Evolutionary conservation across 2,888 invertebrate species (phyloP), one percentile per base, ranked within the genome.

Genomic region (Cephalotes varians): DNA sequence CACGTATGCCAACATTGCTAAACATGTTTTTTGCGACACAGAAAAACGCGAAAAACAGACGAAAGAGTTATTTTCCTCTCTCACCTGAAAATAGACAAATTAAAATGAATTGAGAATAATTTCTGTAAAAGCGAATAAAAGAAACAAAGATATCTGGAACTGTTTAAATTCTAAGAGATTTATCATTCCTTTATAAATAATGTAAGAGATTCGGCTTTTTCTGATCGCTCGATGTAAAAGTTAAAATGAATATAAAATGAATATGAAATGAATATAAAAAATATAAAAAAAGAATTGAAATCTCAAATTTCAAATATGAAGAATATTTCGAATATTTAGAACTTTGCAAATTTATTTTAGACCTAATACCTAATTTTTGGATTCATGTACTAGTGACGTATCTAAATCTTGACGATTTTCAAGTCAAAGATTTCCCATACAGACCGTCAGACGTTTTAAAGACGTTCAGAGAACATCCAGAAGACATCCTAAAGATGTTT

Each of bases 201-300:
- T 51, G 3, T 51, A 51, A 34, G 21, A 21, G 3, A 54, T 37
- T 37, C 21, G 15, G 10, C 7, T 40, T 12, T 31, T 21, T 12
- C 7, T 18, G 4, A 51, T 25, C 34, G 31, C 0, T 10, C 37
- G 5, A 37, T 49, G 12, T 31, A 37, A 25, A 25, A 6, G 25
- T 18, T 18, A 71, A 71, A 54, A 54, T 54, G 37, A 71, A n/a
- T 37, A 51, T 37, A 54, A 37, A n/a, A n/a, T n/a, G n/a, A n/a
- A n/a, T n/a, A n/a, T 18, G 56, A 71, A 54, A 54, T 54, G 37
- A 71, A n/a, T 37, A 51, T 37, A 54, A 37, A n/a, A 71, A 54
- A 10, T 54, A 37, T 54, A 25, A 54, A 25, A 34, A 71, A 56
- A 18, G 51, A 54, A 71, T 37, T 54, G 18, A 37, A 54, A 10